Percentiles rank a stretch among this genome's conserved stretches.
phyloP scores from a whole-genome alignment of 2,113 vertebrate genomes.

The Pogona vitticeps region DNA sequence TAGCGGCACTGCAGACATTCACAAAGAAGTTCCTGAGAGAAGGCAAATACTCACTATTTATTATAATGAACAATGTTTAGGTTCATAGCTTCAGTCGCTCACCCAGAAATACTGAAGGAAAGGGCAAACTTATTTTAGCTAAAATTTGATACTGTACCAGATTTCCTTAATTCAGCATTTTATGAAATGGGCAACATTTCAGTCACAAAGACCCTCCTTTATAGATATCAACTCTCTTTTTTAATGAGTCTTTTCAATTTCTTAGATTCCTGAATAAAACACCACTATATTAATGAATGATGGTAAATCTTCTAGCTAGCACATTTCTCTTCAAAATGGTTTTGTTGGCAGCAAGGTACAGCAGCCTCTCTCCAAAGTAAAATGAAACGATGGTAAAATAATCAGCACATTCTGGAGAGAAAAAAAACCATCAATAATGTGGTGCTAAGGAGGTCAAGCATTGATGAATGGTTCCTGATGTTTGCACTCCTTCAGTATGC shows the following conservation, averaged over 20 bases:
- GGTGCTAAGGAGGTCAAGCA: constrained; percentile 34
- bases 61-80: constrained; percentile 17
- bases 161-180: neutral
- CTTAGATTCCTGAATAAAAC: constrained; percentile 23
- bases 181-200: constrained; percentile 5
- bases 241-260: neutral
- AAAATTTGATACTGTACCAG: neutral
- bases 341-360: constrained; percentile 34
- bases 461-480: neutral
- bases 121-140: neutral
- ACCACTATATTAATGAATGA: constrained; percentile 36
- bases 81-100: constrained; percentile 38
- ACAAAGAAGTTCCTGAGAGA: neutral
- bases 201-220: constrained; percentile 16
- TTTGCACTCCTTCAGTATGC: neutral
- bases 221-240: constrained; percentile 21
- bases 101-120: neutral
- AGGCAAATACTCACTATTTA: no score
- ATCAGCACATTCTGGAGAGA: constrained; percentile 1
- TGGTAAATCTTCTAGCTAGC: neutral
- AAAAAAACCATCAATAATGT: constrained; percentile 39
- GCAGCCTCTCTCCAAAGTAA: constrained; percentile 2
- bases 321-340: constrained; percentile 47
- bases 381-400: constrained; percentile 10
- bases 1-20: no score